Conservation (phyloP, 2,888 invertebrate genomes). For the Meghimatium bilineatum region DNA sequence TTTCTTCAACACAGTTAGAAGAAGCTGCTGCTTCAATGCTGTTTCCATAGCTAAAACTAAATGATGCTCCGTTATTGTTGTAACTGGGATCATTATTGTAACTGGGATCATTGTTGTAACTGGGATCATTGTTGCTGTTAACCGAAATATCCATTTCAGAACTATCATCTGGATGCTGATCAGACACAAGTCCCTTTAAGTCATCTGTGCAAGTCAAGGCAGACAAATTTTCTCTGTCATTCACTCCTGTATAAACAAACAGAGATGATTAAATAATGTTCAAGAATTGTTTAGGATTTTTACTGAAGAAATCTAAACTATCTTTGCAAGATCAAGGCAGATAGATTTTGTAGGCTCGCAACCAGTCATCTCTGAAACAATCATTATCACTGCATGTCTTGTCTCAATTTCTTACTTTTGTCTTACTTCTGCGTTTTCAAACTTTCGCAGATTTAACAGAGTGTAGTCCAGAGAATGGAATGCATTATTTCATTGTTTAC, state of each 20-base stretch:
- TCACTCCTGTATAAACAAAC: background rate
- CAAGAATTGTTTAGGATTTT: too few species aligned
- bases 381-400: too few species aligned
- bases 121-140: background rate
- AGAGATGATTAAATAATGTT: background rate
- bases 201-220: background rate
- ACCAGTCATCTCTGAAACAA: too few species aligned
- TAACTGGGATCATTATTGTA: background rate
- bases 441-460: too few species aligned
- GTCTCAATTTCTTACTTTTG: too few species aligned
- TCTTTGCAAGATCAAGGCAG: too few species aligned
- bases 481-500: too few species aligned
- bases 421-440: too few species aligned
- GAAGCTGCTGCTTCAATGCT: background rate
- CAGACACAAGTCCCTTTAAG: background rate
- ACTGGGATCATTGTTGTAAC: background rate
- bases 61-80: background rate
- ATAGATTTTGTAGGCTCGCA: too few species aligned
- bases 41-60: background rate
- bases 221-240: background rate
- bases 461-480: too few species aligned
- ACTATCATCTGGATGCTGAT: background rate
- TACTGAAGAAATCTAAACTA: too few species aligned
- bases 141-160: constrained; percentile 39
- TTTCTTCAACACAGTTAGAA: background rate